Base-by-base conservation (phyloP, 2,113 vertebrate species). In the Scopus umbretta region DNA sequence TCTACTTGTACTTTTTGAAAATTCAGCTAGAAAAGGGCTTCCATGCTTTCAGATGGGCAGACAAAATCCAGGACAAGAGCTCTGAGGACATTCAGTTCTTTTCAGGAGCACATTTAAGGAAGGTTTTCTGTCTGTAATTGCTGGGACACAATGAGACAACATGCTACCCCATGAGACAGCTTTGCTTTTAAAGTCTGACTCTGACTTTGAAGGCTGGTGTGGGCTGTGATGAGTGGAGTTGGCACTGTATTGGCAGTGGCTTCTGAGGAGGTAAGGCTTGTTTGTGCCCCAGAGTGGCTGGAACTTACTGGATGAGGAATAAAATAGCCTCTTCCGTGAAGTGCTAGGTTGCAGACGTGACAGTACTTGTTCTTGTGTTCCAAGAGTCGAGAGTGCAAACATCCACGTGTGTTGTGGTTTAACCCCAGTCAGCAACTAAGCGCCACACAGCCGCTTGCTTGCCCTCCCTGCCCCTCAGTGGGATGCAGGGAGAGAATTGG, bases 191-290 rank as follows among this genome's bases (percentile, higher is more conserved):
- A 58, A 87, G 36, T 65, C 76, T 84, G 23, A 18, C 50, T 71
- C 75, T 76, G 32, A 20, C 58, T 78, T 29, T 87, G 72, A 59
- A 92, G 45, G 25, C 42, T 67, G 72, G 4, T 59, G 80, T 76
- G 68, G 47, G 76, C 52, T 80, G 79, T 58, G 59, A 61, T 0
- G 1, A 19, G 36, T 16, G 34, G 43, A 26, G 6, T 45, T 91
- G 68, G 16, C 34, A 38, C 17, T 50, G 59, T 83, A 72, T 89
- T 0, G 0, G 32, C 17, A 2, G 32, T 0, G 0, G 50, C 59
- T 94, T 73, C 59, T 66, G 62, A 30, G 32, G 59, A 86, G 21
- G 9, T 30, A 8, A 62, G 43, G n/a, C 61, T 52, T 71, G 6
- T 52, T 75, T 80, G 42, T 86, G 72, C 50, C 38, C 59, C 2